Evolutionary conservation across 1,140 invertebrate genomes (phyloP).

Genomic region (Adoxophyes honmai): DNA sequence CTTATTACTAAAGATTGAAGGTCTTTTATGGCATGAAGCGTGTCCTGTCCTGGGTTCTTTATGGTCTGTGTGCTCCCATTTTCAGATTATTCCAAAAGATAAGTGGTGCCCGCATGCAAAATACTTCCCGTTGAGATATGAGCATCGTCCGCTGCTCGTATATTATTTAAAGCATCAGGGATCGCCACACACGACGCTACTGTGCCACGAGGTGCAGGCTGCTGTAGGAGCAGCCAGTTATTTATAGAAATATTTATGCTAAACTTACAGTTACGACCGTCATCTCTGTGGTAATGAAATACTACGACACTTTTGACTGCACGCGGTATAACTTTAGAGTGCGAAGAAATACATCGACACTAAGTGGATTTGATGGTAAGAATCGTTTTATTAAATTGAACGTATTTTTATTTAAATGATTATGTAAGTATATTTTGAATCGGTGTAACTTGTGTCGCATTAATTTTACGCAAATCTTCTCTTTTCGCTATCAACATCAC

Average conservation of each 20-base stretch:
- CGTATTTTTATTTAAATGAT: too few species aligned
- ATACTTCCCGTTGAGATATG: slow-evolving; percentile 72
- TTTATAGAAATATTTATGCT: slow-evolving; percentile 13
- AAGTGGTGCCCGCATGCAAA: slow-evolving; percentile 65
- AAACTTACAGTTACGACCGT: slow-evolving; percentile 8
- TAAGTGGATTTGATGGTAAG: too few species aligned
- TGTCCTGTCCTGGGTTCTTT: slow-evolving; percentile 19
- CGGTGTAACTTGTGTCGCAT: too few species aligned
- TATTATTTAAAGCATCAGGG: slow-evolving; percentile 63
- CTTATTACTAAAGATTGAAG: slow-evolving; percentile 16
- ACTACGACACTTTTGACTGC: too few species aligned
- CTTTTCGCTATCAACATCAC: too few species aligned
- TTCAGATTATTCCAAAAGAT: slow-evolving; percentile 70
- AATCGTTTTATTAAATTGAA: too few species aligned
- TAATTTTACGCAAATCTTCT: too few species aligned
- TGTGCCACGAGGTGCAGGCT: slow-evolving; percentile 21
- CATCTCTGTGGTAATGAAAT: slow-evolving; percentile 3
- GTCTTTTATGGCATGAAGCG: background rate
- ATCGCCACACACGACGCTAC: slow-evolving; percentile 68
- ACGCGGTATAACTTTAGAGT: too few species aligned
- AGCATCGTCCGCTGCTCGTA: slow-evolving; percentile 52
- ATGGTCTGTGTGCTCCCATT: slow-evolving; percentile 44
- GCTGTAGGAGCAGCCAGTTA: slow-evolving; percentile 7
- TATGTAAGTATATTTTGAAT: too few species aligned
- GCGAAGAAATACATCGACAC: too few species aligned